Percentiles rank a stretch among this genome's conserved stretches.
Conservation (phyloP, 2,113 vertebrate genomes). For the Todiramphus saurophagus region DNA sequence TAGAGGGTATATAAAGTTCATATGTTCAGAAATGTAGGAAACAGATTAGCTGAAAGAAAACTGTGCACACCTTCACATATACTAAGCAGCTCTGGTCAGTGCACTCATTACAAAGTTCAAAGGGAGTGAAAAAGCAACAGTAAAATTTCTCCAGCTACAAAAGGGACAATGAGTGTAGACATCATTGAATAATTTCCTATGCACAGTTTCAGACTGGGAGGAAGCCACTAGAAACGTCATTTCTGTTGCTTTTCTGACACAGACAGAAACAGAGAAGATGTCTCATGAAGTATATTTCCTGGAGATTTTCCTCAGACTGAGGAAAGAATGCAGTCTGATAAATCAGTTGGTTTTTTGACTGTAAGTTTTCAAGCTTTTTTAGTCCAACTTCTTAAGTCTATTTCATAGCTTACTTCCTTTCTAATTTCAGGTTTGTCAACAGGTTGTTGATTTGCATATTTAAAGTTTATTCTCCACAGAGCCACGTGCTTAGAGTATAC, state of each 20-base stretch:
- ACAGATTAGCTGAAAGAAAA: background rate
- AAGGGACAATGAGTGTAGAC: background rate
- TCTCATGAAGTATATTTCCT: background rate
- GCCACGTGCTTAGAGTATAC: background rate
- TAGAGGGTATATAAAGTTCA: background rate
- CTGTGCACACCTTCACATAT: background rate
- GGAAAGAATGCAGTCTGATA: background rate
- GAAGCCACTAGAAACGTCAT: background rate
- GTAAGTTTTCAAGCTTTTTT: background rate
- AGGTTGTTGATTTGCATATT: background rate
- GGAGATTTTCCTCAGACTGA: background rate
- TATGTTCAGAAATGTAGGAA: background rate
- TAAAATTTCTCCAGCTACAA: background rate
- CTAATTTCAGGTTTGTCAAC: background rate
- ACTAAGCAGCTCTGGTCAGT: background rate
- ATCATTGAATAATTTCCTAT: background rate
- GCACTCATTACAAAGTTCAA: background rate
- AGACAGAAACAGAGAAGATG: background rate
- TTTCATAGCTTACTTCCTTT: background rate
- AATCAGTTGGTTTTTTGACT: background rate
- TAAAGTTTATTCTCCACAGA: background rate
- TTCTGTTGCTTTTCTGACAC: background rate
- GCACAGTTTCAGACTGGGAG: background rate
- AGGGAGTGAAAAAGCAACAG: background rate
- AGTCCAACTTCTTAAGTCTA: background rate